These are phyloP conservation scores for Sprattus sprattus DNA, from an alignment of 2,113 vertebrate species.

Conservation along the genomic window DNA sequence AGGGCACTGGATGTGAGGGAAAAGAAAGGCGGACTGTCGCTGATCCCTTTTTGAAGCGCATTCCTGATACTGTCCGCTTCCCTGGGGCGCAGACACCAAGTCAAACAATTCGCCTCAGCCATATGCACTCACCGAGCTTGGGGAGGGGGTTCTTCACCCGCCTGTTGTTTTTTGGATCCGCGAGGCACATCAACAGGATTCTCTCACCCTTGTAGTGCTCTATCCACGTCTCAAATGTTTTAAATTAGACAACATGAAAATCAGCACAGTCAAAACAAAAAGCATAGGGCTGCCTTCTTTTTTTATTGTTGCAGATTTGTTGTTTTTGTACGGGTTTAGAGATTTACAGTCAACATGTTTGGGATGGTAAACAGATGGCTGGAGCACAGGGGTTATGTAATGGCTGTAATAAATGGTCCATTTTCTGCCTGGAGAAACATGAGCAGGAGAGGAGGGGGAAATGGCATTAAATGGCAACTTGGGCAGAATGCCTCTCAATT, in stretches of 20 bases:
- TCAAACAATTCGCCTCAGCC: slow-evolving; percentile 9
- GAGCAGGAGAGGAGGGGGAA: not conserved
- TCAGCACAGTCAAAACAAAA: not conserved
- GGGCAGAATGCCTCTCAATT: not conserved
- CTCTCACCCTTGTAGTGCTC: not conserved
- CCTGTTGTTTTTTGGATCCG: not conserved
- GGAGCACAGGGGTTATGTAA: not conserved
- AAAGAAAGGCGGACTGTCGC: slow-evolving; percentile 18
- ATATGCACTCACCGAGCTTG: not conserved
- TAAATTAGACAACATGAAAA: not conserved
- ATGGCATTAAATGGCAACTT: not conserved
- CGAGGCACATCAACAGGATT: not conserved
- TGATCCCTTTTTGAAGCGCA: slow-evolving; percentile 15
- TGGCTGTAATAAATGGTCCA: slow-evolving; percentile 1
- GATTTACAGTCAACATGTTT: not conserved
- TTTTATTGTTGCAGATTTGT: not conserved
- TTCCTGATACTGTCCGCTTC: not conserved
- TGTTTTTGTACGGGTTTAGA: not conserved
- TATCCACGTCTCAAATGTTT: not conserved
- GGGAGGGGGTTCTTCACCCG: not conserved
- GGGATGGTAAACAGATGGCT: not conserved
- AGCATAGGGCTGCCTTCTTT: not conserved
- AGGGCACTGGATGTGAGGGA: not conserved
- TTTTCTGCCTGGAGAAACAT: not conserved
- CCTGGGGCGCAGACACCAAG: slow-evolving; percentile 11